phyloP scores from a whole-genome alignment of 2,113 vertebrate species.

The Pterophyllum scalare region DNA sequence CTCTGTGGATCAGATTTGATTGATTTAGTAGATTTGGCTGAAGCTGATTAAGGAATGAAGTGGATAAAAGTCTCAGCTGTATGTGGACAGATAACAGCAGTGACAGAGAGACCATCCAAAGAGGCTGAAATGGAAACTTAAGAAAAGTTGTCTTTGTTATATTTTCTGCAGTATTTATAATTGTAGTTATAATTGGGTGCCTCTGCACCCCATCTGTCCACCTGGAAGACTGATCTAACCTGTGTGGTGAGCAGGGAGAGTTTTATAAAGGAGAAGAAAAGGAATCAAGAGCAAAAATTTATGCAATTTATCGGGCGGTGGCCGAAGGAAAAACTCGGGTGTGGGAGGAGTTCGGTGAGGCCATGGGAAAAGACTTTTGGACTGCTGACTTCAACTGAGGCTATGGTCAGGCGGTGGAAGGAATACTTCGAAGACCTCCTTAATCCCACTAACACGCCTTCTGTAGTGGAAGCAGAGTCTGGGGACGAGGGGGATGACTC shows the following conservation, averaged over 20 bases:
- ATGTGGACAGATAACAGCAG: conserved; percentile 1
- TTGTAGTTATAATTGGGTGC: background rate
- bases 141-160: background rate
- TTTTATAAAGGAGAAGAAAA: background rate
- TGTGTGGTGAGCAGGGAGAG: background rate
- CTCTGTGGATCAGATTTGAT: background rate
- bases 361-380: no score
- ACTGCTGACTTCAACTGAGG: no score
- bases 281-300: background rate
- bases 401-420: no score
- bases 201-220: background rate
- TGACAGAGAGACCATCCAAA: background rate
- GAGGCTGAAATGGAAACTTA: background rate
- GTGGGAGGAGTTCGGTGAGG: no score
- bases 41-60: conserved; percentile 8
- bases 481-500: no score
- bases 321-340: no score
- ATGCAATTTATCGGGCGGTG: no score
- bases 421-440: no score
- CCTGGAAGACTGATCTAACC: background rate
- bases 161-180: background rate
- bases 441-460: no score
- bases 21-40: conserved; percentile 1
- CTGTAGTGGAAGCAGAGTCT: no score
- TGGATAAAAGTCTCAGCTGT: background rate